Evolutionary conservation across 1,140 invertebrate species (phyloP), one percentile per base, ranked within the genome.

Genomic region (Cyrtorhinus lividipennis): DNA sequence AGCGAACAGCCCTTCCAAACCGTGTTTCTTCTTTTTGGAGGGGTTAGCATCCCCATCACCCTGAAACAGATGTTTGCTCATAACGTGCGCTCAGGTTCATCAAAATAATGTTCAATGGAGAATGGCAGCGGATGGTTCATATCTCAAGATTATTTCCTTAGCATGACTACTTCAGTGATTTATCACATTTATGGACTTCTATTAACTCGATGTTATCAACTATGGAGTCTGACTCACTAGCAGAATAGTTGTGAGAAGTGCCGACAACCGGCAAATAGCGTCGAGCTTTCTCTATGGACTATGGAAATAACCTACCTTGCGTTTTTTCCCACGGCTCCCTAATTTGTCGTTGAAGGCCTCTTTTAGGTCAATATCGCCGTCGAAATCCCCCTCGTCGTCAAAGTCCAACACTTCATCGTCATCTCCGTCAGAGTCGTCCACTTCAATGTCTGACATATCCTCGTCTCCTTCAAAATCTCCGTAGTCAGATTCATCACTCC

Each of bases 1-100:
- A n/a, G 83, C 81, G 70, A 86, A 86, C 26, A 71, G 56, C 61
- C 73, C 66, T 45, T 71, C 67, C 2, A 71, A 62, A 10, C 65
- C 63, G 13, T 64, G 68, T 68, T 64, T 58, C 27, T 48, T 57
- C 59, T 38, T 59, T 20, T 53, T 53, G 20, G 48, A 53, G 20
- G 48, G 20, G 5, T 53, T 53, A 10, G 48, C 10, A 53, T 53
- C 48, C 8, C 5, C n/a, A n/a, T n/a, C n/a, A n/a, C n/a, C n/a
- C n/a, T n/a, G n/a, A n/a, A n/a, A n/a, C n/a, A n/a, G n/a, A n/a
- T n/a, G n/a, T n/a, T n/a, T n/a, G n/a, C n/a, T n/a, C n/a, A n/a
- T n/a, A n/a, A n/a, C n/a, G n/a, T n/a, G n/a, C n/a, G n/a, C n/a
- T n/a, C n/a, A n/a, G n/a, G n/a, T n/a, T n/a, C n/a, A n/a, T n/a